Conservation (phyloP, 2,113 vertebrate genomes). For the Phalacrocorax brasilianus region DNA sequence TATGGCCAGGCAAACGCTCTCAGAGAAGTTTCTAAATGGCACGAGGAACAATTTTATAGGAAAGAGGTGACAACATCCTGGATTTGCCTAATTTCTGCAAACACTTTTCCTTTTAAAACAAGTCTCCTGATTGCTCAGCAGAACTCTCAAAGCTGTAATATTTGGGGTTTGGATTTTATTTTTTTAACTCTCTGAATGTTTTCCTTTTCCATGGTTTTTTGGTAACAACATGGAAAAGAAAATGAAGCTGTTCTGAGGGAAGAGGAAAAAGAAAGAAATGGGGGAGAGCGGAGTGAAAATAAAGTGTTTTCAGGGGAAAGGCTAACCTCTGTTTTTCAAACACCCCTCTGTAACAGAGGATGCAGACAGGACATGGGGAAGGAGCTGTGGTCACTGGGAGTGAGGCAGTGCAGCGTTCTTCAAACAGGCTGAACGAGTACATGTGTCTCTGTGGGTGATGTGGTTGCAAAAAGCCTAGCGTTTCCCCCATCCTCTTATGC, state of each 20-base stretch:
- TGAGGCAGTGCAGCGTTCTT: neutral
- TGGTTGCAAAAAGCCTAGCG: neutral
- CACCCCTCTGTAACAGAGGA: neutral
- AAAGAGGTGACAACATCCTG: slow-evolving; percentile 20
- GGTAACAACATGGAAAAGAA: neutral
- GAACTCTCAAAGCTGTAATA: neutral
- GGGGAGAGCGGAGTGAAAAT: neutral
- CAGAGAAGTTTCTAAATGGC: neutral
- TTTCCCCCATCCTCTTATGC: neutral
- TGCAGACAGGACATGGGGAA: neutral
- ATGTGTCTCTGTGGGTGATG: neutral
- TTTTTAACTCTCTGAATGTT: neutral
- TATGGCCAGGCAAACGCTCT: neutral
- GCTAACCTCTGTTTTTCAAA: neutral
- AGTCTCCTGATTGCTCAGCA: neutral
- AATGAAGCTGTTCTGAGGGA: neutral
- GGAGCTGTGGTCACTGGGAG: neutral
- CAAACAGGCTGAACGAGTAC: neutral
- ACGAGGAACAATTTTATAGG: neutral
- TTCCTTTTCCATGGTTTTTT: neutral
- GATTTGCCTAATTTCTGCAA: slow-evolving; percentile 16
- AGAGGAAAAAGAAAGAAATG: neutral
- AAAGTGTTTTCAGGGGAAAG: neutral
- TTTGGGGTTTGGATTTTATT: neutral
- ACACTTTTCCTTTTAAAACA: neutral